Conservation (phyloP, 2,113 vertebrate genomes). For the Gallinago jamesoni region DNA sequence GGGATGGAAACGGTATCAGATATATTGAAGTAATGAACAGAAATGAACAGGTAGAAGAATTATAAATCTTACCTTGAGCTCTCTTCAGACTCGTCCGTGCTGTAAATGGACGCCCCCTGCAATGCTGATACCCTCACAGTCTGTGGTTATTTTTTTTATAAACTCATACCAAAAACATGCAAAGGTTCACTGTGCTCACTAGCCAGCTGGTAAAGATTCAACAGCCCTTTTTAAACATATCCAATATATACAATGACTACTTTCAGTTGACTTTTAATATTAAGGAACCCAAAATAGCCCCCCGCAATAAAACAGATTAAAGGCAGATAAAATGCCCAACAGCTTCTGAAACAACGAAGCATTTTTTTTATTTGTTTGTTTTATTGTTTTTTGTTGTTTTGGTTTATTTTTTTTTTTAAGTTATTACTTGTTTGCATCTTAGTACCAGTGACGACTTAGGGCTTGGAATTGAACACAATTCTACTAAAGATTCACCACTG, state of each 20-base stretch:
- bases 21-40: constrained; percentile 66
- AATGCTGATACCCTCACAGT: constrained; percentile 89
- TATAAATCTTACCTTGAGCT: constrained; percentile 88
- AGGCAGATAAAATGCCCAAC: constrained; percentile 68
- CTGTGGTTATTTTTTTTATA: constrained; percentile 84
- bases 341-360: constrained; percentile 73
- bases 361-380: not conserved
- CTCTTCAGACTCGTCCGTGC: constrained; percentile 98
- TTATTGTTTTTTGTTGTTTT: not conserved
- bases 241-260: constrained; percentile 61
- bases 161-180: constrained; percentile 87
- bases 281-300: constrained; percentile 51
- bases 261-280: constrained; percentile 46
- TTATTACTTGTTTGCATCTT: constrained; percentile 47
- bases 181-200: constrained; percentile 92
- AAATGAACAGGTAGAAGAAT: constrained; percentile 71
- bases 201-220: constrained; percentile 63
- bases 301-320: constrained; percentile 42
- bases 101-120: constrained; percentile 99
- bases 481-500: constrained; percentile 72
- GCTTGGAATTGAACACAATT: constrained; percentile 64
- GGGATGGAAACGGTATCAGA: constrained; percentile 54
- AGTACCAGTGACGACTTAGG: constrained; percentile 40
- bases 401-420: not conserved
- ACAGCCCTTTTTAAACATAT: constrained; percentile 64